phyloP scores from a whole-genome alignment of 1,140 invertebrate genomes.

The Trissolcus basalis region DNA sequence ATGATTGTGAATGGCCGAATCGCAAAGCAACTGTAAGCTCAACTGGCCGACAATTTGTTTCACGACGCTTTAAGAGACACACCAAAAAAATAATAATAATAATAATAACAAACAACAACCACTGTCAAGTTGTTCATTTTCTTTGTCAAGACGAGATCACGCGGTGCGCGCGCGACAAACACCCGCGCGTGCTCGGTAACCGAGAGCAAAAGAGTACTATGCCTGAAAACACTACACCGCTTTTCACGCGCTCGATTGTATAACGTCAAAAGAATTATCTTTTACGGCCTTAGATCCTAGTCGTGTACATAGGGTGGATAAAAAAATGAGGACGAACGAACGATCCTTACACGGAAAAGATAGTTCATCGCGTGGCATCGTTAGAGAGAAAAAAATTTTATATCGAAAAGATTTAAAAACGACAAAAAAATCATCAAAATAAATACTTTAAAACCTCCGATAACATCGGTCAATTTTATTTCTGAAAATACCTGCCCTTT shows the following conservation, averaged over 20 bases:
- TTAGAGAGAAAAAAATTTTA: slow-evolving; percentile 72
- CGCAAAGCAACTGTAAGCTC: neutral
- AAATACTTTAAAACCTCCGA: slow-evolving; percentile 73
- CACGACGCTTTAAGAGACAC: slow-evolving; percentile 29
- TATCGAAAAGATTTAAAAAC: slow-evolving; percentile 74
- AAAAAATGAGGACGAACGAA: slow-evolving; percentile 61
- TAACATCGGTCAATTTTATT: neutral
- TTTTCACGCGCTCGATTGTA: slow-evolving; percentile 50
- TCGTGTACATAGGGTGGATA: slow-evolving; percentile 72
- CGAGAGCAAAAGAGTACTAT: slow-evolving; percentile 16
- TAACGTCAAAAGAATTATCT: slow-evolving; percentile 64
- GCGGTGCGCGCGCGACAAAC: neutral
- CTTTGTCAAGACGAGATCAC: slow-evolving; percentile 7
- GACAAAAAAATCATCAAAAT: slow-evolving; percentile 74
- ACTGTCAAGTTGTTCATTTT: slow-evolving; percentile 33
- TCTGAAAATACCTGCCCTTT: neutral
- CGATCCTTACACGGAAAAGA: slow-evolving; percentile 69
- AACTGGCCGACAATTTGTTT: slow-evolving; percentile 6
- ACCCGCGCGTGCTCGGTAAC: neutral
- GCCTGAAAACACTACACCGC: slow-evolving; percentile 38
- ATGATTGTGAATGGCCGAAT: slow-evolving; percentile 15
- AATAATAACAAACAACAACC: slow-evolving; percentile 6
- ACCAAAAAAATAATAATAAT: slow-evolving; percentile 4
- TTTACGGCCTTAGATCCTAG: slow-evolving; percentile 75
- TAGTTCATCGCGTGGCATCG: slow-evolving; percentile 74